phyloP scores from a whole-genome alignment of 2,113 vertebrate genomes.

The Pseudorhombus dupliciocellatus region DNA sequence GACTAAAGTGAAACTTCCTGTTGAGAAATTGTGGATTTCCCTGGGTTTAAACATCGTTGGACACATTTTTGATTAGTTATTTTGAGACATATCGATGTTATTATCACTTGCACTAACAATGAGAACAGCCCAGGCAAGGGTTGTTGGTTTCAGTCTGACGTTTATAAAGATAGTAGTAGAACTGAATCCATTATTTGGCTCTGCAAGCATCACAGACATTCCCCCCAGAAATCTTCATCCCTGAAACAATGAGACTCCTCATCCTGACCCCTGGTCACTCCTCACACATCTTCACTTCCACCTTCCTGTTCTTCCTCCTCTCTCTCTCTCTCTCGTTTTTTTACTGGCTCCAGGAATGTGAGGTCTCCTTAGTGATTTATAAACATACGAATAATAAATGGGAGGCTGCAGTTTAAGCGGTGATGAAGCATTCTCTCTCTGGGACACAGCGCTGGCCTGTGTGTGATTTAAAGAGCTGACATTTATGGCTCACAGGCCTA shows the following conservation, averaged over 20 bases:
- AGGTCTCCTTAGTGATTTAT: constrained; percentile 93
- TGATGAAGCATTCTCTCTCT: constrained; percentile 89
- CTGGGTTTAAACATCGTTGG: no score
- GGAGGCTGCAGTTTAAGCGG: constrained; percentile 91
- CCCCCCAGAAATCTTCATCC: background rate
- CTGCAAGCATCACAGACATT: background rate
- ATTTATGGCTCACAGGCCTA: constrained; percentile 94
- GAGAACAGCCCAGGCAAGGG: background rate
- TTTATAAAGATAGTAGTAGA: background rate
- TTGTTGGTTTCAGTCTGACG: background rate
- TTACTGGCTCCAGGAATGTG: constrained; percentile 81
- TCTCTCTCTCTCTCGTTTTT: constrained; percentile 37
- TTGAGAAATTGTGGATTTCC: no score
- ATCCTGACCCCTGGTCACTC: constrained; percentile 42
- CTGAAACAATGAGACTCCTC: constrained; percentile 21
- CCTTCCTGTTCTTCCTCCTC: constrained; percentile 22
- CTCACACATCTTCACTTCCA: constrained; percentile 45
- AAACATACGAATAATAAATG: constrained; percentile 98
- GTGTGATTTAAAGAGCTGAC: constrained; percentile 99
- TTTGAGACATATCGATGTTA: no score
- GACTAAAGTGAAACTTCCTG: no score
- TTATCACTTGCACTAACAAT: background rate
- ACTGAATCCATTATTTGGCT: background rate
- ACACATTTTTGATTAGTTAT: no score
- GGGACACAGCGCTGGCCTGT: constrained; percentile 82